Evolutionary conservation across 2,797 vertebrate genomes (phyloP), one percentile per base, ranked within the genome.

Genomic region (Leuciscus waleckii): DNA sequence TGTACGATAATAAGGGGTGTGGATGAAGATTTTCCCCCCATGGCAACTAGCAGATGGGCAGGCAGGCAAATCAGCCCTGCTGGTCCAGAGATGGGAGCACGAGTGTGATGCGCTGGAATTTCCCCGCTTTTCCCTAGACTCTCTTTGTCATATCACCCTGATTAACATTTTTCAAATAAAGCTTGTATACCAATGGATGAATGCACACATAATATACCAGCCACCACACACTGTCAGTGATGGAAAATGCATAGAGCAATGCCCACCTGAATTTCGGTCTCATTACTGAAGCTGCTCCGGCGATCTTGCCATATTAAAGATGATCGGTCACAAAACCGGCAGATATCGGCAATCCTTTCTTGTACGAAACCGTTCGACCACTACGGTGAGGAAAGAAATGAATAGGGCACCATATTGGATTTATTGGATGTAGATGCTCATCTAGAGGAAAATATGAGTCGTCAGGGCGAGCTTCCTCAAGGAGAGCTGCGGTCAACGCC

Each of bases 221-320:
- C 58, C 84, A n/a, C 84, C 51, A 81, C 69, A 85, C 73, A 54
- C 32, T 41, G 32, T n/a, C 8, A 85, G 19, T n/a, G 71, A 70
- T 74, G 46, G 35, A 85, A 71, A 79, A 79, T 9, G 70, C 74
- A 86, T n/a, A 88, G 61, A 84, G 67, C 65, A 82, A 46, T 8
- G 79, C 93, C 90, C 91, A 95, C 95, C 94, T 93, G 90, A 43
- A 88, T 86, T 87, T 84, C 78, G 75, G 92, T 91, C 89, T 93
- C 94, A 94, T 94, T 85, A 87, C 89, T 89, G 88, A 63, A 83
- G 89, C 87, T 84, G 75, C 76, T 81, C 86, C 49, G 81, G 56
- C 82, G 71, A 88, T 80, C 75, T 85, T 84, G 71, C 68, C 88
- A 69, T 89, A 37, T 83, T 83, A 26, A 76, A 82, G 76, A 89